Percentiles rank a stretch among this genome's conserved stretches.
phyloP scores from a whole-genome alignment of 2,113 vertebrate species.

The Nerophis lumbriciformis region DNA sequence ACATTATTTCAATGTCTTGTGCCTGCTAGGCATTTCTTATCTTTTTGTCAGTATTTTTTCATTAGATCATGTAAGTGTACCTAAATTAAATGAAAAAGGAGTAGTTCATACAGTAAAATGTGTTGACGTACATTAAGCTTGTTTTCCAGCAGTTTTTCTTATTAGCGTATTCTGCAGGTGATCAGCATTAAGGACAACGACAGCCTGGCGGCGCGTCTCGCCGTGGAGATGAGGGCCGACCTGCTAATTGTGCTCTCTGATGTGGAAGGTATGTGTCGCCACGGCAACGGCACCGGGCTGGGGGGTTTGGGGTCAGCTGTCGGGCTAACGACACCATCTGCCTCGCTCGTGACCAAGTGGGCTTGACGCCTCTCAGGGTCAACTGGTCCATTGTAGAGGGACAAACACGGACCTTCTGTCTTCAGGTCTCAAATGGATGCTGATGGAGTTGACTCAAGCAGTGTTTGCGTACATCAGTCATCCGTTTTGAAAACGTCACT shows the following conservation, averaged over 20 bases:
- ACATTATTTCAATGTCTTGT: no score
- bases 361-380: constrained; percentile 21
- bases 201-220: constrained; percentile 91
- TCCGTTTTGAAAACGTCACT: background rate
- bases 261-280: constrained; percentile 81
- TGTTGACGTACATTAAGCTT: background rate
- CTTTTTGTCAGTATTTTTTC: no score
- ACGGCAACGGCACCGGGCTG: constrained; percentile 18
- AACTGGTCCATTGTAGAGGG: constrained; percentile 19
- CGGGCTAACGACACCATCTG: constrained; percentile 53
- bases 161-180: constrained; percentile 70
- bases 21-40: no score
- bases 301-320: constrained; percentile 32
- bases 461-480: background rate
- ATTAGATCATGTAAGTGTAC: no score
- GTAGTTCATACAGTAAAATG: no score
- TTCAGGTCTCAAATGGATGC: constrained; percentile 27
- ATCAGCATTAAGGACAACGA: constrained; percentile 99
- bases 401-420: constrained; percentile 44
- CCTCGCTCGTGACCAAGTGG: constrained; percentile 9
- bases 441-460: constrained; percentile 21
- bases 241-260: constrained; percentile 93
- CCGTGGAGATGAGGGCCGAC: constrained; percentile 96
- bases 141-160: constrained; percentile 7
- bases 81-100: no score